Percentiles rank a stretch among this genome's conserved stretches.
phyloP scores from a whole-genome alignment of 92 coral and sea anemone genomes.

The Virgularia gustaviana region DNA sequence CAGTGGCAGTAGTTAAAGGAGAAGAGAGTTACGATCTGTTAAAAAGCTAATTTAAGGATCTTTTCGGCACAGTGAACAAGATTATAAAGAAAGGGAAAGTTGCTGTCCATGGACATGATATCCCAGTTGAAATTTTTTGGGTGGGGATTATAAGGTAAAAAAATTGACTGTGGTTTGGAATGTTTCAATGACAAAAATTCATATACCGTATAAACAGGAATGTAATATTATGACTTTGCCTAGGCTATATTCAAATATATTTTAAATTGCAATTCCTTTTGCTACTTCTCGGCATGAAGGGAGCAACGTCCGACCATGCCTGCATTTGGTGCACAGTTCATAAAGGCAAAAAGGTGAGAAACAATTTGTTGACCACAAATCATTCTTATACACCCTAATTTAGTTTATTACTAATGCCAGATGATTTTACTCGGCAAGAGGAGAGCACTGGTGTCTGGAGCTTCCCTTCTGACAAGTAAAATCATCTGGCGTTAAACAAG shows the following conservation, averaged over 20 bases:
- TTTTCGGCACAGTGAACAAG: conserved; percentile 1
- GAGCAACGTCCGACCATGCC: too few species aligned
- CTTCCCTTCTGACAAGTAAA: too few species aligned
- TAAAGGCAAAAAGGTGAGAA: too few species aligned
- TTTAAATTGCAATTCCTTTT: neutral
- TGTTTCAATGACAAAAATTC: neutral
- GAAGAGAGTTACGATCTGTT: neutral
- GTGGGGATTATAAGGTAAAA: too few species aligned
- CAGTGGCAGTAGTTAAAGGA: neutral
- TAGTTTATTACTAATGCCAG: neutral
- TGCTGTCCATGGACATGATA: neutral
- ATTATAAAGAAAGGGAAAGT: neutral
- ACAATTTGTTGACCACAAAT: neutral
- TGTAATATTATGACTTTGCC: too few species aligned
- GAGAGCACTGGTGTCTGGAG: neutral
- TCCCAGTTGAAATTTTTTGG: neutral
- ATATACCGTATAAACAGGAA: neutral
- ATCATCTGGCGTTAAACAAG: too few species aligned
- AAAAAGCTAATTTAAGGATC: neutral
- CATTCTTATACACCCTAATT: neutral
- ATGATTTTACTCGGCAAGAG: too few species aligned
- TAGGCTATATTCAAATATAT: neutral
- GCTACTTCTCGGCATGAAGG: neutral
- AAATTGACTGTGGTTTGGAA: neutral
- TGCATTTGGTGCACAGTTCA: too few species aligned